Percentiles rank a stretch among this genome's conserved stretches.
phyloP scores from a whole-genome alignment of 1,140 invertebrate species.

The Arctopsyche grandis region DNA sequence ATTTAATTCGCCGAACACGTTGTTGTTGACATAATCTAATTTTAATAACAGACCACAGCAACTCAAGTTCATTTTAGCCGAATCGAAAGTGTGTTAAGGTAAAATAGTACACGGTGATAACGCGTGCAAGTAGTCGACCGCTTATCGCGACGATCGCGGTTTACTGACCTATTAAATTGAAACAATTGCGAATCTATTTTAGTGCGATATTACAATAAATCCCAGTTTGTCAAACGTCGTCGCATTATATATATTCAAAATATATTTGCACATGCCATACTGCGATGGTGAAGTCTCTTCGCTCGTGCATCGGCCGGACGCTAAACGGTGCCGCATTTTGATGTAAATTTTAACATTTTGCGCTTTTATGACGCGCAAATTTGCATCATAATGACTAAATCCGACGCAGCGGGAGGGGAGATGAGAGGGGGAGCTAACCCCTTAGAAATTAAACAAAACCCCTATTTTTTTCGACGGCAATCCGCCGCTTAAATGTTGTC shows the following conservation, averaged over 20 bases:
- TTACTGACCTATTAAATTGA: constrained; percentile 37
- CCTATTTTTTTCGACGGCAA: no score
- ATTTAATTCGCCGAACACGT: no score
- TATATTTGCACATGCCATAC: no score
- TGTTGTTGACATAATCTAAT: no score
- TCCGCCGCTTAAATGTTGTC: no score
- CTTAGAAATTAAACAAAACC: background rate
- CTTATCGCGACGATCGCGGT: constrained; percentile 26
- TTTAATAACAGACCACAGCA: no score
- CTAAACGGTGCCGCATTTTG: constrained; percentile 11
- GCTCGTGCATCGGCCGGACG: background rate
- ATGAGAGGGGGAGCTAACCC: background rate
- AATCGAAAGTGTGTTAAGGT: constrained; percentile 20
- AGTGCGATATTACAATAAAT: no score
- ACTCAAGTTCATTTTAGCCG: background rate
- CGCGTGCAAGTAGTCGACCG: background rate
- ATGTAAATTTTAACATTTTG: constrained; percentile 30
- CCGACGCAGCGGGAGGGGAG: background rate
- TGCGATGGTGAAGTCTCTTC: background rate
- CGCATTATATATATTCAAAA: no score
- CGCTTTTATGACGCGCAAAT: background rate
- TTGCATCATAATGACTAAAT: constrained; percentile 17
- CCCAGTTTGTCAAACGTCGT: no score
- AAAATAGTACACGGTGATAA: constrained; percentile 29
- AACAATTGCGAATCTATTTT: background rate